Base-by-base conservation (phyloP, 2,113 vertebrate genomes). In the Onychorhynchus coronatus region DNA sequence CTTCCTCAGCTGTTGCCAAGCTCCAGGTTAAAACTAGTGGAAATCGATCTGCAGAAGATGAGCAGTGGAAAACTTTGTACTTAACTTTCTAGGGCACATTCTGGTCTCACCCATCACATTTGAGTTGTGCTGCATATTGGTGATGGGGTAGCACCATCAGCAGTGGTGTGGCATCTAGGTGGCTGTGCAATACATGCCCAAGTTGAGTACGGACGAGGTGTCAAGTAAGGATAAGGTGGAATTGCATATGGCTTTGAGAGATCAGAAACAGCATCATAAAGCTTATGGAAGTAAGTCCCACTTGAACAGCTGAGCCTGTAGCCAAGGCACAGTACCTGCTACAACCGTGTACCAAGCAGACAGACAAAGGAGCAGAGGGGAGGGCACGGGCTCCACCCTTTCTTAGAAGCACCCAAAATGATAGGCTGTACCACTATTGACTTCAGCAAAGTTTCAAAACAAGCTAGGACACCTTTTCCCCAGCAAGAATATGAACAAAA, bases 321-420 rank as follows among this genome's bases (percentile, higher is more conserved):
- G n/a, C n/a, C n/a, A n/a, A 9, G 49, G 75, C 6, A 1, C 44
- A 11, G 55, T 55, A 12, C 25, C 59, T 28, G 44, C 35, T 8
- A 58, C 62, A 62, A 31, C n/a, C 1, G 4, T 0, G 1, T 58
- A 8, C 23, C 1, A 24, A 27, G 30, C 1, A 1, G n/a, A 22
- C n/a, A n/a, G 14, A 49, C n/a, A 37, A 27, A 13, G n/a, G 22
- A 50, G n/a, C 24, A 3, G 0, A n/a, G 30, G 8, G 24, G 46
- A 41, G 8, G 55, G 50, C 24, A 0, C 0, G 0, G 5, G 35
- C 59, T 56, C 33, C 47, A 8, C 20, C 2, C 2, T 15, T 80
- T 13, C 85, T 30, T 3, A 30, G n/a, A 8, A 81, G 21, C 14
- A 14, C 46, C 23, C 12, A 0, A 35, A 62, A 14, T 0, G 9